Percentiles rank a stretch among this genome's conserved stretches.
phyloP scores from a whole-genome alignment of 2,888 invertebrate genomes.

The Hirtodrosophila alboralis region DNA sequence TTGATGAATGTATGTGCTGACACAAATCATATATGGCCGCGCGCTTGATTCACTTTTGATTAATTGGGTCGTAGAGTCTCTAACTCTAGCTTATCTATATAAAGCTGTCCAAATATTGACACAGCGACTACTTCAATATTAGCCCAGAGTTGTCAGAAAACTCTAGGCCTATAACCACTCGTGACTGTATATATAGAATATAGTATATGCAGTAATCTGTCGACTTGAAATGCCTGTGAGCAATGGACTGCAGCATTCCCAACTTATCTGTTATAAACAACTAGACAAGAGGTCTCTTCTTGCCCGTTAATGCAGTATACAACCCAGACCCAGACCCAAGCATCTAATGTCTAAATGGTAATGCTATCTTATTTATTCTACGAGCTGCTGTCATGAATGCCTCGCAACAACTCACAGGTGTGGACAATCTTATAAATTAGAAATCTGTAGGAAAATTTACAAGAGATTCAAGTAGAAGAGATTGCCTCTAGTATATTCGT shows the following conservation, averaged over 20 bases:
- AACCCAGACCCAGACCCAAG: not conserved
- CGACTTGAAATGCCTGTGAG: slow-evolving; percentile 12
- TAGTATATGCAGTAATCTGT: slow-evolving; percentile 52
- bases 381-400: slow-evolving; percentile 35
- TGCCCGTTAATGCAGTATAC: slow-evolving; percentile 29
- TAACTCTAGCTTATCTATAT: slow-evolving; percentile 23
- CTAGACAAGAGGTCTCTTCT: slow-evolving; percentile 32
- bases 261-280: slow-evolving; percentile 37
- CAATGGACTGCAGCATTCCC: slow-evolving; percentile 48
- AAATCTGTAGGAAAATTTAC: not conserved
- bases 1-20: slow-evolving; percentile 34
- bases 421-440: slow-evolving; percentile 42
- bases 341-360: slow-evolving; percentile 12
- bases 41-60: slow-evolving; percentile 12
- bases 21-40: slow-evolving; percentile 20
- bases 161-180: slow-evolving; percentile 3
- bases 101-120: slow-evolving; percentile 29
- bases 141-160: slow-evolving; percentile 12
- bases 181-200: slow-evolving; percentile 21
- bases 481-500: too few relatives aligned
- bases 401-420: slow-evolving; percentile 28
- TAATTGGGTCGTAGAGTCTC: slow-evolving; percentile 9
- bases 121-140: slow-evolving; percentile 9
- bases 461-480: too few relatives aligned
- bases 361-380: slow-evolving; percentile 58